Base-by-base conservation (phyloP, 1,140 invertebrate genomes). In the Bombus vancouverensis region DNA sequence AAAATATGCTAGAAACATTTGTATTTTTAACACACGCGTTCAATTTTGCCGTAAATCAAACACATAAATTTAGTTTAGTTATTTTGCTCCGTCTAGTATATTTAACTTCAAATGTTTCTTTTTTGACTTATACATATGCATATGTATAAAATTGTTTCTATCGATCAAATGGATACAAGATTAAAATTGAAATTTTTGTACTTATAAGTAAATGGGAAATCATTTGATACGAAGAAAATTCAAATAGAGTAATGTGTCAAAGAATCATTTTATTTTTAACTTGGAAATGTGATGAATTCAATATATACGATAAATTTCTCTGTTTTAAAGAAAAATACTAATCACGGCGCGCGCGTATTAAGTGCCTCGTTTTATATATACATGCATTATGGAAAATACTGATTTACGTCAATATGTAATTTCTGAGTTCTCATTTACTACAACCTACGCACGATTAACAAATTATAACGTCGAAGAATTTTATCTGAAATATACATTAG, bases 351-450 rank as follows among this genome's bases (percentile, higher is more conserved):
- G 34, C 25, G 53, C 53, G 74, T 76, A 76, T 39, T 59, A 76
- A 76, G 74, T 76, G 74, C 74, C 53, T 76, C 74, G 59, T 76
- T 76, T 34, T 57, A 39, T 37, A 76, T 37, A n/a, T 76, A 53
- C 74, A 59, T 59, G 5, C 25, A 59, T 59, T 39, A 39, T 76
- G 25, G 6, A 59, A 37, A 57, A 47, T 25, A 59, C 15, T 39
- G 25, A 37, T 57, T 37, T 59, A 59, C 34, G 28, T n/a, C 32
- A 39, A 22, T 76, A 28, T 15, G 53, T 76, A 59, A 53, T 76
- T 76, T 37, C 25, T 59, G 15, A 76, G 22, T 37, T 57, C 34
- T 76, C 37, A n/a, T 76, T 28, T 39, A 39, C 3, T 39, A 18
- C 25, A 25, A 76, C 3, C 25, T 57, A 59, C 13, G 18, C 12